Conservation (phyloP, 2,888 invertebrate species). For the Melipona bicolor region DNA sequence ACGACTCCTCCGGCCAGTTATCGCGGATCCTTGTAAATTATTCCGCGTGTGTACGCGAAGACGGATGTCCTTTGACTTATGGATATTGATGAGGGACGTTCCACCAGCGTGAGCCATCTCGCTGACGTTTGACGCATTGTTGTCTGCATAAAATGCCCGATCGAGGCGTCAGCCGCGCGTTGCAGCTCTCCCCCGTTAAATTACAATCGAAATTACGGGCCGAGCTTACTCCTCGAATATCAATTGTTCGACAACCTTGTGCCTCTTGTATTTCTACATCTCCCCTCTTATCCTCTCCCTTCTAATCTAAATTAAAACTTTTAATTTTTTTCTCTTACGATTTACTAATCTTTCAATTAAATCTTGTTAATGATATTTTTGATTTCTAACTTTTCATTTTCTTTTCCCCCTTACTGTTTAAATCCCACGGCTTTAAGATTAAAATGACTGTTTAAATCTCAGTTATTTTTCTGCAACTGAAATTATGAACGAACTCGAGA, state of each 20-base stretch:
- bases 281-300: background rate
- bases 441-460: no score
- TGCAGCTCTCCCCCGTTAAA: slow-evolving; percentile 60
- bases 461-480: no score
- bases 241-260: slow-evolving; percentile 26
- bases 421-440: no score
- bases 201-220: slow-evolving; percentile 53
- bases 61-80: slow-evolving; percentile 67
- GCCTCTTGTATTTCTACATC: background rate
- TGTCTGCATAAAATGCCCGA: slow-evolving; percentile 45
- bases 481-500: no score
- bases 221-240: slow-evolving; percentile 44
- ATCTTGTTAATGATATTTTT: no score
- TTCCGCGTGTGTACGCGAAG: slow-evolving; percentile 47
- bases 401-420: no score
- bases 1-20: slow-evolving; percentile 30
- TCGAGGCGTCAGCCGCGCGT: slow-evolving; percentile 43
- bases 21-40: slow-evolving; percentile 58
- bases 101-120: slow-evolving; percentile 44
- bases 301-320: no score
- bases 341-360: no score
- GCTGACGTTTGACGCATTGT: slow-evolving; percentile 52
- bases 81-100: slow-evolving; percentile 64
- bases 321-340: no score
- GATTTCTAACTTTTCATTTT: no score